Evolutionary conservation across 2,797 vertebrate species (phyloP), one percentile per base, ranked within the genome.

Genomic region (Adelosebastes latens): DNA sequence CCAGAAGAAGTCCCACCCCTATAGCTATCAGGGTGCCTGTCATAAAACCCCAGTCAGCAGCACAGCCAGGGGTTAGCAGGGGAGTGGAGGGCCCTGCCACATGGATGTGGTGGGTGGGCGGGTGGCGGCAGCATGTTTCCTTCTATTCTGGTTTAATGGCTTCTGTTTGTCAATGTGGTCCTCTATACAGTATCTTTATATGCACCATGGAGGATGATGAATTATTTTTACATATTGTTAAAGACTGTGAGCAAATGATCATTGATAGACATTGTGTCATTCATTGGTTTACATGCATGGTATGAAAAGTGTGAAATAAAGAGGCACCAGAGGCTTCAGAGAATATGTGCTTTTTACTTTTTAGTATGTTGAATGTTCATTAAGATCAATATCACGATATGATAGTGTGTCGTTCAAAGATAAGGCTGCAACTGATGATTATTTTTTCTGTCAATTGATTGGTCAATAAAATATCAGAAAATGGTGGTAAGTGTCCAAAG

Each of bases 31-130:
- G 66, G 9, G 64, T 77, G 85, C 63, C 81, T 91, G 85, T 89
- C 89, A 83, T 92, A 86, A 89, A 93, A 87, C 81, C 72, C 53
- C 83, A 79, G 82, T 86, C 86, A 85, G 89, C 84, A 88, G 66
- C 75, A 75, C 62, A 65, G 79, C 55, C 80, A 81, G 81, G 73
- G 87, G 75, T 81, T 69, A 75, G 61, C 52, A 67, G 75, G 66
- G 70, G 84, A 79, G 42, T 46, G 70, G 60, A 81, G 72, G 78
- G 83, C 72, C 77, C 72, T 42, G 72, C 76, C 88, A 88, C 88
- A 89, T 89, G 87, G 80, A 80, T 89, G 13, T 39, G 36, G 36
- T 39, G 86, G 86, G 87, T 80, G 88, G 86, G 87, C 78, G 88
- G 39, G 39, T 4, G 42, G 42, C 16, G 42, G 89, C 31, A 85